These are phyloP conservation scores for Sebastes steindachneri DNA, from an alignment of 2,797 vertebrate genomes.

Conservation along the genomic window DNA sequence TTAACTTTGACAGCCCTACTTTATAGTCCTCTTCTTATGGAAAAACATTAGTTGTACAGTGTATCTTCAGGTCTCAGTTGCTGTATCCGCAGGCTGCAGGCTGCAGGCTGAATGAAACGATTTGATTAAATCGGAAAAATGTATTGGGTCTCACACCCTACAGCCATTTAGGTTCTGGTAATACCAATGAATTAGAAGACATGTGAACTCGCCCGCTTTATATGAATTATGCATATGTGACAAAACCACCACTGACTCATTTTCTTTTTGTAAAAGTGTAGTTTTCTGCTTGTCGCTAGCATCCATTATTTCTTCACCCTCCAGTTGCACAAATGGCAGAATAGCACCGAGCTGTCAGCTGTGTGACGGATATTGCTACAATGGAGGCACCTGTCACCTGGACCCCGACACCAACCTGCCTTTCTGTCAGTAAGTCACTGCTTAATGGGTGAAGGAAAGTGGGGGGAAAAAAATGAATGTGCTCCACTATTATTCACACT, in stretches of 20 bases:
- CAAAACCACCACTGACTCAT: slow-evolving; percentile 29
- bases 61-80: background rate
- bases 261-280: slow-evolving; percentile 41
- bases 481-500: slow-evolving; percentile 57
- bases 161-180: slow-evolving; percentile 20
- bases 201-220: background rate
- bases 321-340: slow-evolving; percentile 96
- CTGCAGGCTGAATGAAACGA: background rate
- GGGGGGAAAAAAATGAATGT: slow-evolving; percentile 34
- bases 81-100: background rate
- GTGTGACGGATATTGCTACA: slow-evolving; percentile 99
- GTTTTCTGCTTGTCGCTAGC: slow-evolving; percentile 40
- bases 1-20: background rate
- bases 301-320: slow-evolving; percentile 68
- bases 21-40: background rate
- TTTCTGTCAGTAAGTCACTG: slow-evolving; percentile 96
- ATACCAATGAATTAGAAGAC: slow-evolving; percentile 26
- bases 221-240: slow-evolving; percentile 40
- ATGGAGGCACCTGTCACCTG: slow-evolving; percentile 96
- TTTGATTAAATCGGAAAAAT: slow-evolving; percentile 38
- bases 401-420: slow-evolving; percentile 95
- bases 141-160: background rate
- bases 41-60: background rate
- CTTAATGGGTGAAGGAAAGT: slow-evolving; percentile 70
- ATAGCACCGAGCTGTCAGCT: slow-evolving; percentile 96